Conservation (phyloP, 2,113 vertebrate species). For the Pandion haliaetus region DNA sequence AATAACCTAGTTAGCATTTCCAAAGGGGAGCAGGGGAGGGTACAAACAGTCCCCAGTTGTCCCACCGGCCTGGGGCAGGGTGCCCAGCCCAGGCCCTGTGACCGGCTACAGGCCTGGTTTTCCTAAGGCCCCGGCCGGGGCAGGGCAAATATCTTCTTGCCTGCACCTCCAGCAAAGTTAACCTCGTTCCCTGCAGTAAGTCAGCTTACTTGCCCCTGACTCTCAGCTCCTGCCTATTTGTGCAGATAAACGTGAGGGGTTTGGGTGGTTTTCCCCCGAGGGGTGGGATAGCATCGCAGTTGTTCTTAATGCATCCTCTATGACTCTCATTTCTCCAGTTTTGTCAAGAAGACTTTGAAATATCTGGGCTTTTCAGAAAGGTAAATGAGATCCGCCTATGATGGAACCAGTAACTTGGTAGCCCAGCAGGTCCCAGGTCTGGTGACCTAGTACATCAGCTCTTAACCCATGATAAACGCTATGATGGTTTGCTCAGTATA, state of each 20-base stretch:
- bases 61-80: neutral
- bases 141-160: no score
- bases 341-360: neutral
- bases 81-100: neutral
- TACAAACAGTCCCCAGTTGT: conserved; percentile 46
- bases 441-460: neutral
- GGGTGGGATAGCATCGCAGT: neutral
- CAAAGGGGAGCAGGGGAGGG: conserved; percentile 19
- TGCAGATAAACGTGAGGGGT: neutral
- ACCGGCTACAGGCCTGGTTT: rapidly evolving
- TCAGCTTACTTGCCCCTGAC: neutral
- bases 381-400: neutral
- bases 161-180: neutral
- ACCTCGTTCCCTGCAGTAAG: neutral
- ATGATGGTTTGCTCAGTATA: neutral
- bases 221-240: neutral
- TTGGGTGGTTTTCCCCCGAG: rapidly evolving
- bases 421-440: neutral
- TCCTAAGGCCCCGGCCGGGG: neutral
- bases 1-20: conserved; percentile 70
- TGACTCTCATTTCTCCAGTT: neutral
- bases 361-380: neutral
- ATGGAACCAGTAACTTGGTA: neutral
- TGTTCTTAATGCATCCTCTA: neutral
- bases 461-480: neutral